phyloP scores from a whole-genome alignment of 2,888 invertebrate species.

The Camptogramma bilineatum region DNA sequence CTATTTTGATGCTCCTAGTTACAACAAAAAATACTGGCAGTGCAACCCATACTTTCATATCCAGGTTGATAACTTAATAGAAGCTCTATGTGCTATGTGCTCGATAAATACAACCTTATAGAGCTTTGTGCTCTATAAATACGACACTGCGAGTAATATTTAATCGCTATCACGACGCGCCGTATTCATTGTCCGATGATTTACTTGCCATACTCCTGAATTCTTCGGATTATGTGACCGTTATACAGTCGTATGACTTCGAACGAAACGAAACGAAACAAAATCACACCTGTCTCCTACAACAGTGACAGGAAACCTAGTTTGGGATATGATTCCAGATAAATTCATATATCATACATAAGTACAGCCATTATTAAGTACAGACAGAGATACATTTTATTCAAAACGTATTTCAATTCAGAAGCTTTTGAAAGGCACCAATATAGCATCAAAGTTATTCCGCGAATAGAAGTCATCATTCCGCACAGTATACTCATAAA shows the following conservation, averaged over 20 bases:
- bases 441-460: not conserved
- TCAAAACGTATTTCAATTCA: not conserved
- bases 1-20: too few species aligned
- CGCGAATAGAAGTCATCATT: not conserved
- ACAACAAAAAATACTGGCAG: too few species aligned
- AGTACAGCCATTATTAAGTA: too few species aligned
- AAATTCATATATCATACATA: too few species aligned
- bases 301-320: not conserved
- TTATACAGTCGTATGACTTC: not conserved
- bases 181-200: conserved; percentile 79
- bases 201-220: conserved; percentile 59
- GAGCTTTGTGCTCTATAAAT: not conserved
- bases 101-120: not conserved
- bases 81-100: too few species aligned
- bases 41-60: too few species aligned
- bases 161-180: conserved; percentile 77
- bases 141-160: conserved; percentile 62
- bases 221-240: not conserved
- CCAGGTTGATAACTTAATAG: too few species aligned
- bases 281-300: not conserved
- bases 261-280: too few species aligned
- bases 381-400: too few species aligned
- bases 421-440: not conserved
- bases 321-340: not conserved
- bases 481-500: not conserved